These are phyloP conservation scores for Pogonocichla stellata DNA, from an alignment of 2,113 vertebrate species.

Conservation along the genomic window DNA sequence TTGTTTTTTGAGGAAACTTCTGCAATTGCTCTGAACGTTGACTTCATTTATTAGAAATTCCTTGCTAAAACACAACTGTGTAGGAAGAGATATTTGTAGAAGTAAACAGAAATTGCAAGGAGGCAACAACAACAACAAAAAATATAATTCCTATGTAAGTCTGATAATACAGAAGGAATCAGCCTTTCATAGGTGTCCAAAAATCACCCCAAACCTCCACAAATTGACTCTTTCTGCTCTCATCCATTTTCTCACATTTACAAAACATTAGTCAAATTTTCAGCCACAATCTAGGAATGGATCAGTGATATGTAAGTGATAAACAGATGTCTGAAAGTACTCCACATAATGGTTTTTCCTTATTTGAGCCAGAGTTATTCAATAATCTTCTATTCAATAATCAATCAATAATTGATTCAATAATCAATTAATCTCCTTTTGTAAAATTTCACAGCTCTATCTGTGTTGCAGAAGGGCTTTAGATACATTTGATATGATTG, in stretches of 20 bases:
- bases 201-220: background rate
- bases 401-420: no score
- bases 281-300: background rate
- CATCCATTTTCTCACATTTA: background rate
- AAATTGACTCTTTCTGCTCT: background rate
- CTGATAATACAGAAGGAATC: background rate
- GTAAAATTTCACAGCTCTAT: background rate
- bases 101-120: background rate
- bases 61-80: background rate
- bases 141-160: background rate
- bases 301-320: background rate
- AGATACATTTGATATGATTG: background rate
- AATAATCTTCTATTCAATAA: background rate
- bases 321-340: background rate
- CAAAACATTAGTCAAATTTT: background rate
- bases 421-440: background rate
- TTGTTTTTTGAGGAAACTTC: background rate
- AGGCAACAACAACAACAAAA: background rate
- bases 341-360: background rate
- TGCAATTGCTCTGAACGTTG: background rate
- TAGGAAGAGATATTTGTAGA: background rate
- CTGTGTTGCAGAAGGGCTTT: background rate
- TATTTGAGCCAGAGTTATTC: background rate
- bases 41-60: background rate
- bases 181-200: background rate